Percentiles rank a stretch among this genome's conserved stretches.
Evolutionary conservation across 2,888 invertebrate species (phyloP).

Genomic region (Drosophila planitibia): DNA sequence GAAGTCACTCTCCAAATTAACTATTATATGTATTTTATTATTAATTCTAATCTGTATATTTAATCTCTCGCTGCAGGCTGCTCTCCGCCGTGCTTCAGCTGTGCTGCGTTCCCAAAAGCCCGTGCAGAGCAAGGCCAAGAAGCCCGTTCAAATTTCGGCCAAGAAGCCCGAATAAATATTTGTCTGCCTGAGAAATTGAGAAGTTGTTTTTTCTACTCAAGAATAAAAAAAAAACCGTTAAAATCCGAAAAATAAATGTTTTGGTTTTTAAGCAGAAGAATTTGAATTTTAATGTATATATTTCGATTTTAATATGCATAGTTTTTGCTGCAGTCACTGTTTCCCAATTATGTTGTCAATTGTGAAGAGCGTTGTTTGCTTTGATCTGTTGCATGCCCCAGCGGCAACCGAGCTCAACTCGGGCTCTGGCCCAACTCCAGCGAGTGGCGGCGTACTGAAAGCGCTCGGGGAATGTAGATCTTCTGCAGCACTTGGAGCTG

Average conservation of each 20-base stretch:
- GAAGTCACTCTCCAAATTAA: slow-evolving; percentile 6
- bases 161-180: slow-evolving; percentile 92
- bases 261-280: slow-evolving; percentile 25
- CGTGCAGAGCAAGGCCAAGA: slow-evolving; percentile 92
- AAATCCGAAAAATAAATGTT: slow-evolving; percentile 30
- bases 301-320: not conserved
- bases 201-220: slow-evolving; percentile 74
- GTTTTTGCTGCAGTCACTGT: slow-evolving; percentile 57
- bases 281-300: not conserved
- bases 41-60: not conserved
- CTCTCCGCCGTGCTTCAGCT: slow-evolving; percentile 96
- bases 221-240: slow-evolving; percentile 66
- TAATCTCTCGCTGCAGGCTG: slow-evolving; percentile 88
- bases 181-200: slow-evolving; percentile 46
- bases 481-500: slow-evolving; percentile 44
- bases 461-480: slow-evolving; percentile 80
- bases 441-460: slow-evolving; percentile 66
- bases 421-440: not conserved
- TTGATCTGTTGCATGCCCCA: slow-evolving; percentile 48
- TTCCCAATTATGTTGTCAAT: slow-evolving; percentile 85
- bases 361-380: slow-evolving; percentile 79
- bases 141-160: slow-evolving; percentile 87
- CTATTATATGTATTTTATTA: not conserved
- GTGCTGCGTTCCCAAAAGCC: slow-evolving; percentile 96
- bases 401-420: slow-evolving; percentile 7